phyloP scores from a whole-genome alignment of 2,797 vertebrate species.

The Momotus momota region DNA sequence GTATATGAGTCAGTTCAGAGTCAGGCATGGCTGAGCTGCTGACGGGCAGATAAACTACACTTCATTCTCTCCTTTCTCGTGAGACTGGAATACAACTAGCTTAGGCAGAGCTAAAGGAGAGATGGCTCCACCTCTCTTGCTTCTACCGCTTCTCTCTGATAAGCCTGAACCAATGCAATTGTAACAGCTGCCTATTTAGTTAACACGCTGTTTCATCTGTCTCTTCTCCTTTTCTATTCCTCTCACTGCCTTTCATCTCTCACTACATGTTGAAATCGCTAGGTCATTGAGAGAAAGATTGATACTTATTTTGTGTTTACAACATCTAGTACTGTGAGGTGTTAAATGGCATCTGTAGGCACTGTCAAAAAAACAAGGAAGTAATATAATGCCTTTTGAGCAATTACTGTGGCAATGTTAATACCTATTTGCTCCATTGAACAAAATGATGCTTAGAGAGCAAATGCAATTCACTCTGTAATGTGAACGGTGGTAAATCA shows the following conservation, averaged over 20 bases:
- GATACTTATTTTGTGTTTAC: background rate
- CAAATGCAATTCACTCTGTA: background rate
- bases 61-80: background rate
- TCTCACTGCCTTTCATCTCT: background rate
- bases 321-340: background rate
- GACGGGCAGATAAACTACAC: background rate
- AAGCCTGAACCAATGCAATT: background rate
- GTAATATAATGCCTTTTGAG: background rate
- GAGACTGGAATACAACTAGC: background rate
- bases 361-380: background rate
- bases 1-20: background rate
- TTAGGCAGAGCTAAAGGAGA: background rate
- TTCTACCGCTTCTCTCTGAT: background rate
- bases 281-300: background rate
- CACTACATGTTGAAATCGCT: background rate
- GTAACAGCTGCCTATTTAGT: background rate
- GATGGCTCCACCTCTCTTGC: accelerated
- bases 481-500: background rate
- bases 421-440: background rate
- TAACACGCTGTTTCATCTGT: background rate
- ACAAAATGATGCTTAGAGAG: background rate
- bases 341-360: background rate
- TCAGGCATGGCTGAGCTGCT: background rate
- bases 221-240: background rate
- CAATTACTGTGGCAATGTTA: background rate